Conservation (phyloP, 2,113 vertebrate genomes). For the Oriolus oriolus region DNA sequence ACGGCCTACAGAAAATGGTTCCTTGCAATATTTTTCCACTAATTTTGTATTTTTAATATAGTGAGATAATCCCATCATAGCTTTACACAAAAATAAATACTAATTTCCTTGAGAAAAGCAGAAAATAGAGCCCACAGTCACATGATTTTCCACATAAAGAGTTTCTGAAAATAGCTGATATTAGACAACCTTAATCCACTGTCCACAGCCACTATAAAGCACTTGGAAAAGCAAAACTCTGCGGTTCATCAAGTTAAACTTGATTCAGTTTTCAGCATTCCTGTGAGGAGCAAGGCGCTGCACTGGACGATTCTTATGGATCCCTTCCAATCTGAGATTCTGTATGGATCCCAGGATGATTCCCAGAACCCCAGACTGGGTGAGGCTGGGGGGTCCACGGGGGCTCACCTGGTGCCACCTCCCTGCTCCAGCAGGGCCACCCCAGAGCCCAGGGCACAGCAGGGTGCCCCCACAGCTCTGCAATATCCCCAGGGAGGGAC, state of each 20-base stretch:
- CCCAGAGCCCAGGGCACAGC: not conserved
- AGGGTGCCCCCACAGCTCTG: not conserved
- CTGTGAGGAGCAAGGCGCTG: not conserved
- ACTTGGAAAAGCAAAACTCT: not conserved
- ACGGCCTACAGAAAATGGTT: not conserved
- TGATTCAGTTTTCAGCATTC: not conserved
- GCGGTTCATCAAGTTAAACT: not conserved
- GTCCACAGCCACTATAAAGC: not conserved
- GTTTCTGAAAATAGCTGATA: not conserved
- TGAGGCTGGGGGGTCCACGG: not conserved
- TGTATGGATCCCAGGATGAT: no score
- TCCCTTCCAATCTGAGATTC: not conserved
- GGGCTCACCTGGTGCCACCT: not conserved
- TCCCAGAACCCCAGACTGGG: not conserved
- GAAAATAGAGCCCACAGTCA: not conserved
- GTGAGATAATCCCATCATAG: not conserved
- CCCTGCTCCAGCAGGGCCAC: not conserved
- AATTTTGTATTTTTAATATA: not conserved
- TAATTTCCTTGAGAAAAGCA: not conserved
- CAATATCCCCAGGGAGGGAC: no score
- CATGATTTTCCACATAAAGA: not conserved
- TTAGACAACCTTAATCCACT: not conserved
- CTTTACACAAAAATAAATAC: not conserved
- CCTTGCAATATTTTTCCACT: not conserved
- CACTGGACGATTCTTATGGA: not conserved